Evolutionary conservation across 2,888 invertebrate genomes (phyloP), one percentile per base, ranked within the genome.

Genomic region (Caenorhabditis doughertyi): DNA sequence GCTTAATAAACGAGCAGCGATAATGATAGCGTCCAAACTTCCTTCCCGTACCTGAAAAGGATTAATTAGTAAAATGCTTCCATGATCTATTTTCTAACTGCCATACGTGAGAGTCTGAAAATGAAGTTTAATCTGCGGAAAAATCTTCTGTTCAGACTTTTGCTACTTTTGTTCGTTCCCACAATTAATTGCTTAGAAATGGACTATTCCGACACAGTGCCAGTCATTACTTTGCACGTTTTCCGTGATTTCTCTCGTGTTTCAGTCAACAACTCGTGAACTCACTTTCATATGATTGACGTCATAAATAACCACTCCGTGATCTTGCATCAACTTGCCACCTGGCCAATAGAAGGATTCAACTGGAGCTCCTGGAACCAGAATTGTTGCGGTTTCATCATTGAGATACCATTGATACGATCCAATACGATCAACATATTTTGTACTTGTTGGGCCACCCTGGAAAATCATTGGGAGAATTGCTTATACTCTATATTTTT

Each of bases 341-440:
- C 92, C 92, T 5, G 89, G 90, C 90, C 90, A 92, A 73, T 85
- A 90, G 72, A 88, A 86, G 16, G 88, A 89, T 71, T 90, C 90
- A 7, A 81, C 67, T 8, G 91, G 91, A 74, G 81, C 79, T 23
- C 91, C 91, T 2, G 91, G 91, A 7, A 91, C 90, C 79, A 91
- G 49, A 56, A 91, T 89, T 1, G 90, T 89, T 11, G 91, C 88
- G 4, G 88, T 89, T 9, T 90, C 89, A 21, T 91, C 91, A 32
- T 89, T 86, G 72, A 92, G 81, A 68, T 89, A 85, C 92, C 92
- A 92, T 71, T 91, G 92, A 60, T 92, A 92, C 8, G 89, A 89
- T 13, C 91, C 91, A 13, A 92, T 65, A 47, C 89, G 87, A 51
- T 92, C 89, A 44, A 90, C 89, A 18, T 85, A 84, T 82, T 92